Conservation (phyloP, 2,113 vertebrate species). For the Bubalus kerabau region DNA sequence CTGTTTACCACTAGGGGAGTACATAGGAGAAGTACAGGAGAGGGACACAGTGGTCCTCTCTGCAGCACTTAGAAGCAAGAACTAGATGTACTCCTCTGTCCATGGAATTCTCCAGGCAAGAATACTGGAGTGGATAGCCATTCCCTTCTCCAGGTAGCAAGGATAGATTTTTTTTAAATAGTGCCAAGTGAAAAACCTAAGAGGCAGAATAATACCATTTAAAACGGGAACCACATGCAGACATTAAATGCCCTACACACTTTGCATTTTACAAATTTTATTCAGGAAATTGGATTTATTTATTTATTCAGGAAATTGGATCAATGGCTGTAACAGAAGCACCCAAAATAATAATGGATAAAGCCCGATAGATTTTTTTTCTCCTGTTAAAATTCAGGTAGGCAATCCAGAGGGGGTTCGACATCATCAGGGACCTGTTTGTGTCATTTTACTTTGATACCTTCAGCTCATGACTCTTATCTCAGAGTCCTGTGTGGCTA, state of each 20-base stretch:
- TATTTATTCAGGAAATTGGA: background rate
- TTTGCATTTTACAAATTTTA: background rate
- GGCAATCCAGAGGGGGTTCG: background rate
- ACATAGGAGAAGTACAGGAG: background rate
- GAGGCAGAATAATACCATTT: background rate
- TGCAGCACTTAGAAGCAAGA: background rate
- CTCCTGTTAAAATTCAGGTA: background rate
- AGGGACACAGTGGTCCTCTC: background rate
- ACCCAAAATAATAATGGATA: background rate
- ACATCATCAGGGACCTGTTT: background rate
- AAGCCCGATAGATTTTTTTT: background rate
- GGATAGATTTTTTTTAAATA: background rate
- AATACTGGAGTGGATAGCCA: background rate
- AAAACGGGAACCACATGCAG: background rate
- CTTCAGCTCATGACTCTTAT: background rate
- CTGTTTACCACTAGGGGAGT: background rate
- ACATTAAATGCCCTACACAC: background rate
- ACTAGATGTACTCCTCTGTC: background rate
- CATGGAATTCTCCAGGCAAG: background rate
- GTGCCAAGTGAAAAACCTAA: background rate
- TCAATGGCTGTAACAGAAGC: background rate
- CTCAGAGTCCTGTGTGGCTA: background rate
- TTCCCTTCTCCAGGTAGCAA: background rate
- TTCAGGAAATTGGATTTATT: background rate
- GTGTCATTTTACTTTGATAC: background rate